Conservation (phyloP, 2,797 vertebrate genomes). For the Tragopan temminckii region DNA sequence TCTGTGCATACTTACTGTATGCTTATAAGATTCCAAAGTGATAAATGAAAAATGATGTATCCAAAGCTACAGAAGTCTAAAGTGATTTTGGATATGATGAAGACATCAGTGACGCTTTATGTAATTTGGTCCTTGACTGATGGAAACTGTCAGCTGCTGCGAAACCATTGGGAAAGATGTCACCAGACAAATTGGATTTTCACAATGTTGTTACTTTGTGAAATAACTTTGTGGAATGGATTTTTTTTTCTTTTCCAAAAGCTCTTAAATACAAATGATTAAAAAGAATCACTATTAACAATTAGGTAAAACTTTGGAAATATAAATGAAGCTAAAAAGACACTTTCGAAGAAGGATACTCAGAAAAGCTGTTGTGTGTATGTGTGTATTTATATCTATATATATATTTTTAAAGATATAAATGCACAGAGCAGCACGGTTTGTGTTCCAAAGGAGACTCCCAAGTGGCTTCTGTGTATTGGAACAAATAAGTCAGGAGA, state of each 20-base stretch:
- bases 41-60: slow-evolving; percentile 35
- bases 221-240: neutral
- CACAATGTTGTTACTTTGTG: slow-evolving; percentile 11
- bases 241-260: neutral
- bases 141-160: slow-evolving; percentile 32
- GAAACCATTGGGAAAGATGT: slow-evolving; percentile 25
- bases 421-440: neutral
- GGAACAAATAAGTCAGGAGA: slow-evolving; percentile 4
- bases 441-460: neutral
- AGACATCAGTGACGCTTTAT: slow-evolving; percentile 43
- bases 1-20: neutral
- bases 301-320: neutral
- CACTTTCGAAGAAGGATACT: neutral
- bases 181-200: slow-evolving; percentile 46
- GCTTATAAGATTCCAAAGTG: neutral
- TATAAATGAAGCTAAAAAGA: neutral
- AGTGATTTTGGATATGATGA: slow-evolving; percentile 50
- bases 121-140: slow-evolving; percentile 50
- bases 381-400: neutral
- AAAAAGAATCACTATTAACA: neutral
- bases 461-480: neutral
- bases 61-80: slow-evolving; percentile 21
- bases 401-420: neutral
- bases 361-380: neutral
- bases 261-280: neutral